A percentile compares a stretch with the other conserved stretches of the same genome.
These are phyloP conservation scores for Bovichtus variegatus DNA, from an alignment of 2,797 vertebrate genomes.

Conservation along the genomic window DNA sequence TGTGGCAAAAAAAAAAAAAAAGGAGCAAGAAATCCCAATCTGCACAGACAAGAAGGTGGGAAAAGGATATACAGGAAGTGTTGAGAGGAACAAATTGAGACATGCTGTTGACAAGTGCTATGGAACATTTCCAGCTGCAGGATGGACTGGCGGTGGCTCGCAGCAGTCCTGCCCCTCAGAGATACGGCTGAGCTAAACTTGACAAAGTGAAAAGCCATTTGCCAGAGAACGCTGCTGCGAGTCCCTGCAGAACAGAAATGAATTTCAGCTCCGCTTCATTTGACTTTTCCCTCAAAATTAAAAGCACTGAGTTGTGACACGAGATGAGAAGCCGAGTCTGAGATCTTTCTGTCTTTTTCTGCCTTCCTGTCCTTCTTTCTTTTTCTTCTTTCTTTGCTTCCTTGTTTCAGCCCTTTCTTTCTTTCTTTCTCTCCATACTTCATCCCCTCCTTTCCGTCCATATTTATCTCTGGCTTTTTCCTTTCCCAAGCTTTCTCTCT, in stretches of 20 bases:
- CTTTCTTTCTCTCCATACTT: background rate
- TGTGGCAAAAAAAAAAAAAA: background rate
- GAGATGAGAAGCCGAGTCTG: slow-evolving; percentile 42
- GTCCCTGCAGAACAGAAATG: slow-evolving; percentile 63
- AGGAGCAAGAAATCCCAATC: slow-evolving; percentile 1
- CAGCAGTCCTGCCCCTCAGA: slow-evolving; percentile 42
- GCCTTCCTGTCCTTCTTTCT: background rate
- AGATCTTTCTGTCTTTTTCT: slow-evolving; percentile 15
- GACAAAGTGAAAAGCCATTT: slow-evolving; percentile 71
- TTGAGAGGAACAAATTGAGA: slow-evolving; percentile 22
- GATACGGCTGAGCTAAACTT: slow-evolving; percentile 51
- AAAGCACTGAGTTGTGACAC: slow-evolving; percentile 73
- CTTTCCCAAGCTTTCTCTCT: background rate
- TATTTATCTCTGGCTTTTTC: background rate
- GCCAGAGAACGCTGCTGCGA: slow-evolving; percentile 43
- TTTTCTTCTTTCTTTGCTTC: background rate
- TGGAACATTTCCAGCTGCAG: slow-evolving; percentile 6
- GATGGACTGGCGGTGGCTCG: slow-evolving; percentile 17
- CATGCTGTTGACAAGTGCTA: slow-evolving; percentile 12
- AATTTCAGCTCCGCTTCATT: slow-evolving; percentile 75
- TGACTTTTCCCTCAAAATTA: slow-evolving; percentile 74
- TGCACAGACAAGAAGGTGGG: background rate
- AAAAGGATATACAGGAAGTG: slow-evolving; percentile 7
- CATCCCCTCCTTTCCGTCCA: background rate
- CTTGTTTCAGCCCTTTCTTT: background rate